These are phyloP conservation scores for Thripadectes ignobilis DNA, from an alignment of 2,797 vertebrate genomes.

Conservation along the genomic window DNA sequence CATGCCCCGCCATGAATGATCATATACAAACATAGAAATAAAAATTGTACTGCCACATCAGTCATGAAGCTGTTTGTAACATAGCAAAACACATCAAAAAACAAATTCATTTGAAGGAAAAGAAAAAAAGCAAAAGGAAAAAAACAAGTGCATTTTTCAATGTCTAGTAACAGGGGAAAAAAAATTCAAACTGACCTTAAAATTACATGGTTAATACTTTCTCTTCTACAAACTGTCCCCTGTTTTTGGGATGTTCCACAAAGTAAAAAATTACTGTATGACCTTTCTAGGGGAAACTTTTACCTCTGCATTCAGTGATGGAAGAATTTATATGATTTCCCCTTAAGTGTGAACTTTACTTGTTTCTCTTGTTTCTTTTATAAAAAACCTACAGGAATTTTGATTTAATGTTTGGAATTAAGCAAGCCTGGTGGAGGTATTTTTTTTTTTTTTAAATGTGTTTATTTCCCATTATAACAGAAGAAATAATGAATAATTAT, in stretches of 20 bases:
- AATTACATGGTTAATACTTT: not conserved
- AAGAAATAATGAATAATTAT: slow-evolving; percentile 5
- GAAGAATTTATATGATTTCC: not conserved
- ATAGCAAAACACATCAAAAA: not conserved
- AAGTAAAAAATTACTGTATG: not conserved
- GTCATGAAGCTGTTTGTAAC: not conserved
- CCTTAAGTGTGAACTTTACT: not conserved
- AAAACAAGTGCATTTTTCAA: not conserved
- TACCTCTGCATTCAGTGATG: not conserved
- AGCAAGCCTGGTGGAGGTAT: not conserved
- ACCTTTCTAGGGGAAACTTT: not conserved
- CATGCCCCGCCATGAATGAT: not conserved
- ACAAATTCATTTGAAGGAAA: not conserved
- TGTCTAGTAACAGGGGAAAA: not conserved
- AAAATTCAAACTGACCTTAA: not conserved
- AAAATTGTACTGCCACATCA: not conserved
- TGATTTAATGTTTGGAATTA: not conserved
- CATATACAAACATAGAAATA: not conserved
- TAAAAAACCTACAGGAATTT: not conserved
- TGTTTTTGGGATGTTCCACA: not conserved
- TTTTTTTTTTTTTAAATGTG: no score
- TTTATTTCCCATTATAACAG: not conserved
- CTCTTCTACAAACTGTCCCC: not conserved
- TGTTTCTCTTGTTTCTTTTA: not conserved
- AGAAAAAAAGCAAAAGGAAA: not conserved